These are phyloP conservation scores for Trialeurodes vaporariorum DNA, from an alignment of 1,140 invertebrate species.

Conservation along the genomic window DNA sequence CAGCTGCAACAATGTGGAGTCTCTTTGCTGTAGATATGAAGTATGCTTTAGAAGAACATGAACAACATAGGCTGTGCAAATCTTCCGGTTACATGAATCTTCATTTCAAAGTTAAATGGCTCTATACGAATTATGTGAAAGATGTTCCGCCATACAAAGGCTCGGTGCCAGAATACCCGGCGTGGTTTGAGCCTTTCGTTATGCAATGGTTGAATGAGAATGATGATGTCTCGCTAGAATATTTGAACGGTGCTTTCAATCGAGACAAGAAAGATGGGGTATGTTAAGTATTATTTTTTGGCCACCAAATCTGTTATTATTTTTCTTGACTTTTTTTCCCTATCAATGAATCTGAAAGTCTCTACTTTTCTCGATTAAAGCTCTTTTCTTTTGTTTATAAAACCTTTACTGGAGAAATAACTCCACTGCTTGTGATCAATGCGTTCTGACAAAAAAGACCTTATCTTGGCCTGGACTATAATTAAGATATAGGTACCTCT, in stretches of 20 bases:
- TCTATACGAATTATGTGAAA: constrained; percentile 97
- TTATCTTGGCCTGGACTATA: no score
- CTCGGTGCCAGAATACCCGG: constrained; percentile 74
- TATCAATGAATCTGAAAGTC: no score
- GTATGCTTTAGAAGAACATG: constrained; percentile 95
- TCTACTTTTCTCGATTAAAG: no score
- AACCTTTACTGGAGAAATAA: no score
- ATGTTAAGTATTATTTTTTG: constrained; percentile 34
- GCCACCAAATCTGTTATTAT: no score
- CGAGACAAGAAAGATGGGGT: constrained; percentile 98
- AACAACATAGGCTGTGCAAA: constrained; percentile 88
- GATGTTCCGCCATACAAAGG: constrained; percentile 95
- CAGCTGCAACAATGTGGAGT: constrained; percentile 94
- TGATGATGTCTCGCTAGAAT: constrained; percentile 97
- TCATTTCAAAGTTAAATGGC: constrained; percentile 97
- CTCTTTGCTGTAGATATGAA: constrained; percentile 97
- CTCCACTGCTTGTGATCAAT: no score
- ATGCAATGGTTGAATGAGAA: constrained; percentile 99
- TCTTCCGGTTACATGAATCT: constrained; percentile 99
- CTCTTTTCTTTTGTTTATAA: no score
- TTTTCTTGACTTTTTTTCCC: no score
- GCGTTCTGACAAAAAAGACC: no score
- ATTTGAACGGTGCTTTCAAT: constrained; percentile 95
- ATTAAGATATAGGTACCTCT: no score
- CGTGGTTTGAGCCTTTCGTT: constrained; percentile 99